These are phyloP conservation scores for Dromococcyx pavoninus DNA, from an alignment of 2,797 vertebrate genomes.

Conservation along the genomic window DNA sequence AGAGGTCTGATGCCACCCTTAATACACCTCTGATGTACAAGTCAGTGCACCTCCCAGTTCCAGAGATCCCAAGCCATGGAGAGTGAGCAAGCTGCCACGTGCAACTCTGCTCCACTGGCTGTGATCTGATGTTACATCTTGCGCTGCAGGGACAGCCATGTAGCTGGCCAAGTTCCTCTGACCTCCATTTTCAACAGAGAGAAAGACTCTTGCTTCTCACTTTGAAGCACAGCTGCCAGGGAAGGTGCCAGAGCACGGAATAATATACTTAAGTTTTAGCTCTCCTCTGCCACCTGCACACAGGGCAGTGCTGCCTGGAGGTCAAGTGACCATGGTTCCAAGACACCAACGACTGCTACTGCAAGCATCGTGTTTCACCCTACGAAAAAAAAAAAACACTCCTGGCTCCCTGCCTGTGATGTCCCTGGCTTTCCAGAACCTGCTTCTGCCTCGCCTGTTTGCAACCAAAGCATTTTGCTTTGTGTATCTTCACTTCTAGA, in stretches of 20 bases:
- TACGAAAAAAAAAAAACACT: neutral
- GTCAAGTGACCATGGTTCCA: neutral
- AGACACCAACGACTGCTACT: neutral
- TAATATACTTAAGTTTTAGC: neutral
- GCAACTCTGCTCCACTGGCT: neutral
- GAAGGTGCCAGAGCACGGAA: neutral
- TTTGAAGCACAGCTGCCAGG: neutral
- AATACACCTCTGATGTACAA: neutral
- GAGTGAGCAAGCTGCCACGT: neutral
- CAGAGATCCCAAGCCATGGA: neutral
- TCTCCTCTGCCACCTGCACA: neutral
- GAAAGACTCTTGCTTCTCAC: neutral
- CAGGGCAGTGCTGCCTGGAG: neutral
- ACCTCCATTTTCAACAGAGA: neutral
- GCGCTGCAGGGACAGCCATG: neutral
- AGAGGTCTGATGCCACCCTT: neutral
- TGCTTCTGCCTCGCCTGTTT: neutral
- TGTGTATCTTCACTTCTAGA: neutral
- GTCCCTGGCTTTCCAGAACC: neutral
- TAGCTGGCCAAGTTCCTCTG: neutral
- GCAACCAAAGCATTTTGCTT: neutral
- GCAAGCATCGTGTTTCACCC: neutral
- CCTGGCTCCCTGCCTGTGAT: neutral
- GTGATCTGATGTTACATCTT: neutral
- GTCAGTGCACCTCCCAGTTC: neutral